Evolutionary conservation across 2,113 vertebrate genomes (phyloP), one percentile per base, ranked within the genome.

Genomic region (Peromyscus leucopus): DNA sequence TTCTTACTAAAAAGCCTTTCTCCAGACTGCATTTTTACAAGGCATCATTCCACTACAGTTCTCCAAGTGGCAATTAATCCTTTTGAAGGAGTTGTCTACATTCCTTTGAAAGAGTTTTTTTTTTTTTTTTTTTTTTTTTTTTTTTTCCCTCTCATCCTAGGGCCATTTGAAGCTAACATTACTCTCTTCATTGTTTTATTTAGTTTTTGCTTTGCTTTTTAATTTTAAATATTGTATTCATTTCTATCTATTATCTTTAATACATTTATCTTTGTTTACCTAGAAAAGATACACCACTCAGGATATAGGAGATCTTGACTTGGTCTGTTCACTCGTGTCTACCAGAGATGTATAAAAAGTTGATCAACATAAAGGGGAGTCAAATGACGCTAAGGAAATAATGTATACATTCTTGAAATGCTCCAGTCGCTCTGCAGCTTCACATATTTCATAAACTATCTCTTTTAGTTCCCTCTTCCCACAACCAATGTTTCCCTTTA

Each of bases 1-100:
- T 79, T 83, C 65, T 91, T 92, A 76, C 31, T 80, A 84, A 84
- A 88, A 85, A 96, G 24, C 0, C 72, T 75, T 80, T 88, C 16
- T 83, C 3, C 71, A 78, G 21, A 42, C 5, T 13, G 10, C 6
- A 19, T n/a, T 31, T 55, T 93, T 85, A 69, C 4, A n/a, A 72
- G 2, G 7, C 36, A 85, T 42, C 26, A 21, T 26, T 59, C 16
- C 61, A n/a, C 51, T 90, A 21, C 33, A 87, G 87, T 83, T 74
- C 61, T 94, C 46, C 21, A 17, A 26, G 82, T 28, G 46, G 26
- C 69, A 90, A 84, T 72, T 72, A 82, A 59, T 72, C 42, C 5
- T 82, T 71, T 88, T 26, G 46, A 88, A 88, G 26, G 31, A 51
- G 12, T 15, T 69, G 31, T 71, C 12, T 86, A 69, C 17, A 55